Evolutionary conservation across 2,113 vertebrate species (phyloP), one percentile per base, ranked within the genome.

Genomic region (Epinephelus lanceolatus): DNA sequence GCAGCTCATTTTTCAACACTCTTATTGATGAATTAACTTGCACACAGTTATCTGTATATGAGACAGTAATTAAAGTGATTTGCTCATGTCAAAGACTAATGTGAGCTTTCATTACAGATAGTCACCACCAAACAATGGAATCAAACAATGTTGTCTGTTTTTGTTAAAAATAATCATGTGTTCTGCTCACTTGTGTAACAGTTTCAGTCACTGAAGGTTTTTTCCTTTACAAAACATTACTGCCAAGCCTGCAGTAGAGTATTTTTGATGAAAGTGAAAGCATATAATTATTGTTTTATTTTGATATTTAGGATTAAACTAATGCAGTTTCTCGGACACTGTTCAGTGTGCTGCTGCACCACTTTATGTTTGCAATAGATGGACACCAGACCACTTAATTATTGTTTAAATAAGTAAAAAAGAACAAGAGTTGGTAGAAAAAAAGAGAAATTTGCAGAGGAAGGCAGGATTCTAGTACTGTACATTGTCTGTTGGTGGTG

Each of bases 401-500:
- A 9, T 15, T 53, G n/a, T 17, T 42, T 23, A 21, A 69, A 27
- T 71, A 10, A 61, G 21, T 37, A 6, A 18, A 40, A 25, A 14
- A 9, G 21, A 55, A 40, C 13, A 73, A 2, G 10, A 78, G 19
- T 30, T 37, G 1, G 6, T 9, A 45, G n/a, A 18, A 23, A 25
- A 40, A 47, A 21, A 27, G 8, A 49, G 1, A 30, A 8, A 30
- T 49, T 47, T n/a, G 19, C 18, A 57, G 18, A 55, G 33, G 3
- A 33, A 56, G 21, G 6, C 19, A 13, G 51, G 55, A 63, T 13
- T 63, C 25, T 9, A 61, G 8, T 79, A 60, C 66, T 63, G 18
- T 92, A 94, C 93, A 86, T 93, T 80, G 70, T 86, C 84, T 92
- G 71, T 33, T 80, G 21, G 47, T 19, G 1, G 55, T n/a, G 21